A percentile compares a stretch with the other conserved stretches of the same genome.
Evolutionary conservation across 2,113 vertebrate species (phyloP).

Genomic region (Uria aalge): DNA sequence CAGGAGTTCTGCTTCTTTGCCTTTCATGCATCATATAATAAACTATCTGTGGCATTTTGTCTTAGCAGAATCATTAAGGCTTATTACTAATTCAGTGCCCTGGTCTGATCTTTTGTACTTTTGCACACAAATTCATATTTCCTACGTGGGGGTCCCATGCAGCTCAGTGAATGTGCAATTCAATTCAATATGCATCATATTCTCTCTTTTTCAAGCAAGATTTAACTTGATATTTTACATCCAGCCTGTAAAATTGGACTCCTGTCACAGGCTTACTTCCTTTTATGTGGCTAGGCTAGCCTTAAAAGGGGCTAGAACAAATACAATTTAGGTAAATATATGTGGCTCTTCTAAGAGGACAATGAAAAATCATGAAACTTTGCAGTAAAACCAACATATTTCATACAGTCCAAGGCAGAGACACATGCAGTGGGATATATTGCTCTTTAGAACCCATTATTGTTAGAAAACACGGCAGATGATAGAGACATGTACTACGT

Average conservation of each 20-base stretch:
- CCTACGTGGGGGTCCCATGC: neutral
- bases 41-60: constrained; percentile 38
- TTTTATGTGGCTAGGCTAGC: neutral
- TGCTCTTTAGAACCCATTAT: neutral
- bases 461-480: neutral
- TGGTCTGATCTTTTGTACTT: constrained; percentile 18
- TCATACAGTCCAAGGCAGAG: neutral
- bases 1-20: constrained; percentile 40
- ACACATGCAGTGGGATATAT: neutral
- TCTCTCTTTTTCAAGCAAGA: neutral
- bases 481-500: neutral
- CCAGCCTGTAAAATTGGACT: neutral
- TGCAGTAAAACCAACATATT: neutral
- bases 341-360: neutral
- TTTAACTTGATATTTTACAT: neutral
- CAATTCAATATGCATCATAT: neutral
- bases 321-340: neutral
- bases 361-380: neutral
- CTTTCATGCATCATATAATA: constrained; percentile 37
- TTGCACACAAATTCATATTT: neutral
- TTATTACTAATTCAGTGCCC: constrained; percentile 40
- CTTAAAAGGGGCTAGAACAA: neutral
- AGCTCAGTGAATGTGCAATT: neutral
- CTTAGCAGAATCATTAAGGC: constrained; percentile 14
- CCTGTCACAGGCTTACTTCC: neutral